Evolutionary conservation across 2,888 invertebrate species (phyloP), one percentile per base, ranked within the genome.

Genomic region (Meiosimyza platycephala): DNA sequence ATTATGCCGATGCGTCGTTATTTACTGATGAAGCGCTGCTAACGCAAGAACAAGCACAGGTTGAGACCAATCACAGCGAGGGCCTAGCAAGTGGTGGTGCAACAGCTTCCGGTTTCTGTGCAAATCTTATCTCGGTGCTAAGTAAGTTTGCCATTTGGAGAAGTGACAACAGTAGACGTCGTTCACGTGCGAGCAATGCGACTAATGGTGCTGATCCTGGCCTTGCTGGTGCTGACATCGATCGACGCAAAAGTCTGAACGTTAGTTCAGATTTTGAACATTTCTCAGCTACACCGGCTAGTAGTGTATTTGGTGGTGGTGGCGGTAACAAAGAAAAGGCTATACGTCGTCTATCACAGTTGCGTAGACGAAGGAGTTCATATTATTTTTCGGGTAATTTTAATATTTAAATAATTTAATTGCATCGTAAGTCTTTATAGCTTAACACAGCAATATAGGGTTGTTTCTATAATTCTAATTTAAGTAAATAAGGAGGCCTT

Each of bases 351-450:
- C 74, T 86, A 54, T 85, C 86, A 55, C 84, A 86, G 77, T 77
- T 83, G 52, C 81, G 85, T 69, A 80, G 85, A 11, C 80, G 87
- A 11, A 81, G 87, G 75, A 87, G 85, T 78, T 87, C 86, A 64
- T 87, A 85, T 75, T 87, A 86, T 73, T 86, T 85, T 79, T 85
- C 86, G 75, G 86, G 86, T 86, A 85, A 81, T 75, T 75, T 12
- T 59, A 33, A 22, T 12, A 2, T 1, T 33, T 7, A 11, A 13
- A 0, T 15, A 33, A 16, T 55, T 13, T 28, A 3, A 28, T 28
- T 28, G 3, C 4, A 28, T 28, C 28, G 28, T 28, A n/a, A n/a
- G n/a, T n/a, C n/a, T n/a, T n/a, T n/a, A n/a, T n/a, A n/a, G n/a
- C n/a, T n/a, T n/a, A n/a, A n/a, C n/a, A n/a, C n/a, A n/a, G n/a